Base-by-base conservation (phyloP, 2,888 invertebrate genomes). In the Venusia cambrica region DNA sequence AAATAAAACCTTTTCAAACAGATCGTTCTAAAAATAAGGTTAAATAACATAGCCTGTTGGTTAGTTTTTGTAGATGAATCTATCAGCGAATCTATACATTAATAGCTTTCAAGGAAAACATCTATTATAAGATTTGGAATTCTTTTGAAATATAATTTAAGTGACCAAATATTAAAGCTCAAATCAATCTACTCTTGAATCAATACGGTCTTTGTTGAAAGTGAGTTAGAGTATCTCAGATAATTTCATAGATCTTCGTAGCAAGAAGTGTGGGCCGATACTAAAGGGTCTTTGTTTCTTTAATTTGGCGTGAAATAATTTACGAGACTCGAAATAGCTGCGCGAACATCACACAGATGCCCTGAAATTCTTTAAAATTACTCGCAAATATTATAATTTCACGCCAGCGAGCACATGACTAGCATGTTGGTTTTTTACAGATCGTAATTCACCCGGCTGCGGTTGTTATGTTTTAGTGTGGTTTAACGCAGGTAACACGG, bases 401-500 rank as follows among this genome's bases (percentile, higher is more conserved):
- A 43, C 42, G 48, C 28, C 26, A 35, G 48, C 28, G 24, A 35
- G 36, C 42, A 38, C 46, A 39, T 44, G 31, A 42, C 47, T 28
- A 34, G 52, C 38, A 43, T 39, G 40, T 10, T 52, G 21, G 26
- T 54, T 58, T 57, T 52, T 53, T 61, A 55, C 57, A 46, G 48
- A 38, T 54, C 54, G 44, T 56, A 54, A 61, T 57, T 62, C 51
- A 56, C 38, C 35, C 40, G 42, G 51, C 47, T 56, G 44, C 38
- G 48, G 43, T 36, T 38, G 58, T 64, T 69, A 67, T 64, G 50
- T 62, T 68, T 66, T 66, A 53, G 53, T 28, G 37, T 65, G 54
- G 55, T 38, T 49, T 34, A 37, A 54, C 62, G 55, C 66, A 72
- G 69, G 71, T 73, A 77, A 73, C 69, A 65, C 67, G 74, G 73